Evolutionary conservation across 2,888 invertebrate genomes (phyloP), one percentile per base, ranked within the genome.

Genomic region (Patella depressa): DNA sequence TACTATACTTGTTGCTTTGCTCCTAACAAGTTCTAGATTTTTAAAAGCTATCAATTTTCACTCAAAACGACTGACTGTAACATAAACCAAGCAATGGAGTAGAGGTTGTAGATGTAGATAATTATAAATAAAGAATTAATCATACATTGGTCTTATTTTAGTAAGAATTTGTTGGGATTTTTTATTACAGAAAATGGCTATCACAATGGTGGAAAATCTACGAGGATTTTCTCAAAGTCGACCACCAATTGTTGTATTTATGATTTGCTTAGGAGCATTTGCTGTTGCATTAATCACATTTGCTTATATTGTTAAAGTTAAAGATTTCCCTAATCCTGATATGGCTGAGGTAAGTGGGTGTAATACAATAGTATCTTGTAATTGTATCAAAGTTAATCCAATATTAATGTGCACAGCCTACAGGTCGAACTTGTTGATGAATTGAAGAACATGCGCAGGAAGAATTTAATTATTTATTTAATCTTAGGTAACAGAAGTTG

Each of bases 241-340:
- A 7, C 91, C 92, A 0, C 92, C 92, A 4, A 81, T 91, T n/a
- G 88, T 92, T 9, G 84, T 92, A 55, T 92, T 92, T 82, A 90
- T 91, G 85, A 79, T 90, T 5, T 90, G 91, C 79, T 86, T 92
- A 5, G 89, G 90, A 17, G 83, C 88, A 12, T 91, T 91, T 86
- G 91, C 91, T 57, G 83, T 90, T 19, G 88, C 89, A 24, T 86
- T 91, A 19, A 83, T 91, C 55, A 86, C 89, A 9, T 85, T 92
- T 73, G 90, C 91, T 5, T 91, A 90, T 79, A 86, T 90, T 76
- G 87, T 92, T 69, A 89, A 90, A 77, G 85, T 85, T 17, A 87
- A 85, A 70, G 90, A 90, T 34, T 79, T 91, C 5, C 83, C 84
- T 34, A 90, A 92, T 81, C 90, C 91, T 71, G 91, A 92, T 85